These are phyloP conservation scores for Pardosa pseudoannulata DNA, from an alignment of 2,888 invertebrate genomes.

Conservation along the genomic window DNA sequence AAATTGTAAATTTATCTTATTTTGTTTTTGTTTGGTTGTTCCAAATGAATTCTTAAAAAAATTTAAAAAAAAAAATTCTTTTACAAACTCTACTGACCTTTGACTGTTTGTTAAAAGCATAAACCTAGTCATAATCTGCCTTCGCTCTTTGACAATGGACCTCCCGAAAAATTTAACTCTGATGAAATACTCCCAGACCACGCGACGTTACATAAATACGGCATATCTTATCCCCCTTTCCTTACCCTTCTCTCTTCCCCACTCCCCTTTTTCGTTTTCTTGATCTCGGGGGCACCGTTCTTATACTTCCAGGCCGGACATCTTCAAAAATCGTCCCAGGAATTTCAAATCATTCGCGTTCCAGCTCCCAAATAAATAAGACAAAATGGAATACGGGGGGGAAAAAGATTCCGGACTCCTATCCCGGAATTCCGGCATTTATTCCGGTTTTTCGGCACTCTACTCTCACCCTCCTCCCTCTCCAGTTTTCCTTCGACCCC, in stretches of 20 bases:
- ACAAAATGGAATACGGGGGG: conserved; percentile 20
- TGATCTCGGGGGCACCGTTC: background rate
- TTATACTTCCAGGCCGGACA: background rate
- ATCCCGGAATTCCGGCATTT: conserved; percentile 15
- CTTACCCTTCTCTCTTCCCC: background rate
- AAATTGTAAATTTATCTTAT: no score
- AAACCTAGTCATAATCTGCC: no score
- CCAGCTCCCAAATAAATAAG: conserved; percentile 35
- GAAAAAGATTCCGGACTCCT: conserved; percentile 1
- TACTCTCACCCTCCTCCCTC: background rate
- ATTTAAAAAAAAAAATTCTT: no score
- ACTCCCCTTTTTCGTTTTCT: background rate
- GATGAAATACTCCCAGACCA: no score
- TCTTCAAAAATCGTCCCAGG: conserved; percentile 7
- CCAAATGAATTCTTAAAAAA: no score
- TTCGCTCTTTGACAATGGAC: no score
- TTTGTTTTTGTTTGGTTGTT: no score
- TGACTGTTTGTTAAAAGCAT: no score
- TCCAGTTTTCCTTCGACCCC: background rate
- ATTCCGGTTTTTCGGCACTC: conserved; percentile 15
- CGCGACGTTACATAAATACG: no score
- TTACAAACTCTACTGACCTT: no score
- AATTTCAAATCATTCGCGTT: conserved; percentile 21
- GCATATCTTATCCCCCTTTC: background rate
- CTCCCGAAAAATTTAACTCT: no score